Evolutionary conservation across 1,140 invertebrate genomes (phyloP).

Genomic region (Megathymus violae): DNA sequence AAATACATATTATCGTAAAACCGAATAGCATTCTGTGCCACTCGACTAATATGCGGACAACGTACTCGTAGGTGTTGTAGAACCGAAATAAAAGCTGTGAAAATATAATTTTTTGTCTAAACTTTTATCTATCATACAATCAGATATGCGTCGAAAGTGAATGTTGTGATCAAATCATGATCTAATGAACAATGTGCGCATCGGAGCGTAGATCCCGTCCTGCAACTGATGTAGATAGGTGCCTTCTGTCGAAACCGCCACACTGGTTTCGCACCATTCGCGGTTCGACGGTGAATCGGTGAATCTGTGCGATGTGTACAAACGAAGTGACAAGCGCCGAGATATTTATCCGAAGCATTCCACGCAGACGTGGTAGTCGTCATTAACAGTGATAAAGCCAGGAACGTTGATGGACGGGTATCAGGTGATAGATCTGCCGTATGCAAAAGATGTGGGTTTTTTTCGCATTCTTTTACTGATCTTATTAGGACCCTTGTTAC

Average conservation of each 20-base stretch:
- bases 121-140: constrained; percentile 17
- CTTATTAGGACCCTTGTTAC: too few relatives aligned
- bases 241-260: background rate
- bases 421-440: constrained; percentile 50
- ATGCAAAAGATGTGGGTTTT: constrained; percentile 22
- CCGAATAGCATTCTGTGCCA: too few relatives aligned
- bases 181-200: constrained; percentile 62
- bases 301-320: background rate
- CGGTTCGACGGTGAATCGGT: constrained; percentile 5
- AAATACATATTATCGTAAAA: too few relatives aligned
- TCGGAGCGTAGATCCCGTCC: constrained; percentile 66
- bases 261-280: constrained; percentile 6
- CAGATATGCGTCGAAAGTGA: constrained; percentile 61
- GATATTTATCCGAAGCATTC: constrained; percentile 15
- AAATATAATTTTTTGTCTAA: constrained; percentile 27
- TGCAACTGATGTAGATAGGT: constrained; percentile 25
- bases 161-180: constrained; percentile 48
- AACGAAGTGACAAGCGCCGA: constrained; percentile 18
- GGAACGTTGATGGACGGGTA: constrained; percentile 62
- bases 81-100: constrained; percentile 13
- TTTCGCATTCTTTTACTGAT: constrained; percentile 19
- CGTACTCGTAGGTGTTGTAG: too few relatives aligned
- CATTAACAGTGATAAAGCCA: constrained; percentile 43
- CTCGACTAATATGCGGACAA: too few relatives aligned
- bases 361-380: constrained; percentile 19